Evolutionary conservation across 2,888 invertebrate species (phyloP), one percentile per base, ranked within the genome.

Genomic region (Tuberolachnus salignus): DNA sequence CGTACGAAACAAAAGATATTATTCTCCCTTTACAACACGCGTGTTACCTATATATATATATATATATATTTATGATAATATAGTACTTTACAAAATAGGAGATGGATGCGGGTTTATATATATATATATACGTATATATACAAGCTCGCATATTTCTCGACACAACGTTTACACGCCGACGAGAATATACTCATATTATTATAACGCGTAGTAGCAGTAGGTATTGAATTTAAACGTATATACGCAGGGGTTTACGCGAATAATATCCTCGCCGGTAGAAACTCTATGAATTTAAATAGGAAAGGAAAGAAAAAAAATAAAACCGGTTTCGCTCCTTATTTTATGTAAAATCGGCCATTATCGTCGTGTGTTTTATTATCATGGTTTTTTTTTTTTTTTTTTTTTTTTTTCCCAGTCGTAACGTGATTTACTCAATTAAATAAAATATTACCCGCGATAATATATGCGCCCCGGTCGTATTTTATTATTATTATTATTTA

Each of bases 1-100:
- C 59, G 16, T 59, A 51, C 34, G 67, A 21, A 78, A 78, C 78
- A 69, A 78, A 59, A 67, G 26, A 67, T 19, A 49, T 75, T 66
- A 34, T 34, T 34, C 34, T 46, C 21, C 42, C 55, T 74, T 55
- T 74, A 55, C 46, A 34, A 55, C 46, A 34, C n/a, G 51, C 26
- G 21, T 34, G 34, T 34, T 4, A 3, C 34, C 6, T 34, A 3
- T 34, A 55, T 6, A 55, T 55, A 55, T n/a, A n/a, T 55, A 21
- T 55, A 8, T 26, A 19, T 21, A 46, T 57, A 26, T 67, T 51
- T 42, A 63, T n/a, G n/a, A n/a, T n/a, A n/a, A n/a, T n/a, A 34
- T 78, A 78, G 26, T 51, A 63, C 59, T 51, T 51, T 51, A 59
- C 78, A 61, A 61, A 49, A 69, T 57, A 59, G 10, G 49, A 78